Evolutionary conservation across 2,888 invertebrate species (phyloP).

Genomic region (Drepana falcataria): DNA sequence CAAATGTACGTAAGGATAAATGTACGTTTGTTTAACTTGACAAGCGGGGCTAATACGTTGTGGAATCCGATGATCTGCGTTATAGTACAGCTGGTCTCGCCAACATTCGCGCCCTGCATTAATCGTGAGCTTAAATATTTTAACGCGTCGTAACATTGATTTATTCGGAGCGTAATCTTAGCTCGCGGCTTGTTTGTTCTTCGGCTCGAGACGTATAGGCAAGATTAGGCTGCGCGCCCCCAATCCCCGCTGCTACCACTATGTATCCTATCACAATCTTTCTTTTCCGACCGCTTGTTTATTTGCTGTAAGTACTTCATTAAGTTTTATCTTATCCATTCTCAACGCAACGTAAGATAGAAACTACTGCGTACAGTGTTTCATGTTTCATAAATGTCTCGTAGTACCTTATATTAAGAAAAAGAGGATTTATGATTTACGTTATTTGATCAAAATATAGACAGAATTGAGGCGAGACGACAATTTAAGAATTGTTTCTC

Average conservation of each 20-base stretch:
- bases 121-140: slow-evolving; percentile 78
- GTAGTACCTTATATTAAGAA: too few species aligned
- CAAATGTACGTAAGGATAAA: not conserved
- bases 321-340: slow-evolving; percentile 29
- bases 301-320: slow-evolving; percentile 47
- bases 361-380: too few species aligned
- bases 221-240: slow-evolving; percentile 62
- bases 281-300: slow-evolving; percentile 37
- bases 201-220: slow-evolving; percentile 71
- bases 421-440: too few species aligned
- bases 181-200: slow-evolving; percentile 75
- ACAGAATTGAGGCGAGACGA: too few species aligned
- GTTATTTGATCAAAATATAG: too few species aligned
- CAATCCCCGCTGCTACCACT: slow-evolving; percentile 34
- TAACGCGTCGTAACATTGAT: slow-evolving; percentile 78
- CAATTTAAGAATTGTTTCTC: too few species aligned
- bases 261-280: slow-evolving; percentile 35
- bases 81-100: slow-evolving; percentile 41
- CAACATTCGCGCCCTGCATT: slow-evolving; percentile 64
- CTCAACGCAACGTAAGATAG: too few species aligned
- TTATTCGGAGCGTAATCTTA: slow-evolving; percentile 74
- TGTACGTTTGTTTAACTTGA: not conserved
- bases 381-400: too few species aligned
- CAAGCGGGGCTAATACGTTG: not conserved
- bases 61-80: slow-evolving; percentile 33